Percentiles rank a stretch among this genome's conserved stretches.
phyloP scores from a whole-genome alignment of 2,797 vertebrate species.

The Lithobates pipiens region DNA sequence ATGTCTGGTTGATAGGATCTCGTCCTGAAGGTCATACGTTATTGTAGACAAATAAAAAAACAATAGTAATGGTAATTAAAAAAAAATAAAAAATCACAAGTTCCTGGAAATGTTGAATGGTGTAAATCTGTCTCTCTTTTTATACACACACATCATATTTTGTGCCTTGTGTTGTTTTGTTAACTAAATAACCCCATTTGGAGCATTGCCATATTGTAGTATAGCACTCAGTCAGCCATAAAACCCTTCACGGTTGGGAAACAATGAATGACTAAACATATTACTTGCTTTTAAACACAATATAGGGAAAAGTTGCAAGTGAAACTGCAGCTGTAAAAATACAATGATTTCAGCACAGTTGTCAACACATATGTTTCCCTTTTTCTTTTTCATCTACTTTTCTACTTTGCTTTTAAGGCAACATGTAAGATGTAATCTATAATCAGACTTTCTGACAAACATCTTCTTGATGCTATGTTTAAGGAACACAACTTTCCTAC shows the following conservation, averaged over 20 bases:
- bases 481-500: too few relatives aligned
- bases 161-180: neutral
- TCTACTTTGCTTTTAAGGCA: neutral
- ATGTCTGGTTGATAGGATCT: neutral
- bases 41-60: neutral
- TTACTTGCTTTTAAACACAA: neutral
- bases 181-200: neutral
- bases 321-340: constrained; percentile 11
- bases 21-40: neutral
- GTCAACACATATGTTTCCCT: neutral
- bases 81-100: neutral
- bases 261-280: neutral
- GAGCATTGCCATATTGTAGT: neutral
- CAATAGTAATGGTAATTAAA: neutral
- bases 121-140: neutral
- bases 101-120: neutral
- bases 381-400: neutral
- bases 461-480: neutral
- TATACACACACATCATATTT: neutral
- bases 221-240: neutral
- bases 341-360: neutral
- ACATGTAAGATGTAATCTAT: neutral
- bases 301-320: neutral
- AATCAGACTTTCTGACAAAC: neutral
- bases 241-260: neutral